Evolutionary conservation across 2,797 vertebrate species (phyloP).

Genomic region (Muscicapa comitata): DNA sequence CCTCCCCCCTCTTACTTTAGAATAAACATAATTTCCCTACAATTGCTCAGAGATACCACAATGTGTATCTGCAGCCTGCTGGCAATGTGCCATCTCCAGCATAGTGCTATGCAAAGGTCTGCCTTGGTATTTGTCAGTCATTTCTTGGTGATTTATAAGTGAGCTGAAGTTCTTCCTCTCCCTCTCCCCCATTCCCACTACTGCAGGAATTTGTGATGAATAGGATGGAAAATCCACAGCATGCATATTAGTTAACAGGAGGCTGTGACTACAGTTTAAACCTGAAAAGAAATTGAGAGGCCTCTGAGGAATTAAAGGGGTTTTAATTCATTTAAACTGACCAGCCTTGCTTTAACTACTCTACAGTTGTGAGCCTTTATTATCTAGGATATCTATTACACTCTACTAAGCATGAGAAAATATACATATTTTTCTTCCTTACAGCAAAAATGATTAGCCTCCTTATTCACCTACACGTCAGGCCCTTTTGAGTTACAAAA

Average conservation of each 20-base stretch:
- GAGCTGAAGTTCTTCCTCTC: background rate
- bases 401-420: slow-evolving; percentile 15
- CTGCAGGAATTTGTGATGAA: slow-evolving; percentile 43
- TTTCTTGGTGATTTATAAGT: slow-evolving; percentile 35
- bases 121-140: slow-evolving; percentile 45
- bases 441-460: background rate
- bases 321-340: slow-evolving; percentile 37
- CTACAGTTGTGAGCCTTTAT: background rate
- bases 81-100: background rate
- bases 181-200: background rate
- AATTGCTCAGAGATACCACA: slow-evolving; percentile 17
- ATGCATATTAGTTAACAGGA: background rate
- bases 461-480: background rate
- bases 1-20: background rate
- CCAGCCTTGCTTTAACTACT: slow-evolving; percentile 15
- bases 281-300: background rate
- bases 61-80: slow-evolving; percentile 7
- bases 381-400: slow-evolving; percentile 22
- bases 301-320: background rate
- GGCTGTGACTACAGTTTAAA: slow-evolving; percentile 27
- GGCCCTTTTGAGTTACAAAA: background rate
- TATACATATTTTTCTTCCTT: slow-evolving; percentile 28
- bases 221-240: slow-evolving; percentile 30
- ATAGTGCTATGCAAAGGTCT: slow-evolving; percentile 5
- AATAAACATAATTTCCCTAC: background rate